Conservation (phyloP, 2,797 vertebrate species). For the Ciconia nigra region DNA sequence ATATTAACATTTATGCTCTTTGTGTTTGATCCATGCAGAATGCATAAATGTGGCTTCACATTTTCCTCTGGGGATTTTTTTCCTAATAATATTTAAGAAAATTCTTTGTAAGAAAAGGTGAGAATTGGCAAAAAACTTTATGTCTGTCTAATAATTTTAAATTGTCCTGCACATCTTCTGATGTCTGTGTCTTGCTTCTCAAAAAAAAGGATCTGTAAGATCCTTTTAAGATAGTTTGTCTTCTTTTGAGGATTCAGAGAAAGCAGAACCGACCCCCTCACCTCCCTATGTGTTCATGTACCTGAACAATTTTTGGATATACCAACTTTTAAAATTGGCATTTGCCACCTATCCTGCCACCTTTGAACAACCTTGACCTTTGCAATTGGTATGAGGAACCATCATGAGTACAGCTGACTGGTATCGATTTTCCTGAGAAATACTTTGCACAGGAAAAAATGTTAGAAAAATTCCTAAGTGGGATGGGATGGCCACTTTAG, state of each 20-base stretch:
- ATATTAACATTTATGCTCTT: not conserved
- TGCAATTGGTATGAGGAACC: not conserved
- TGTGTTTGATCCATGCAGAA: not conserved
- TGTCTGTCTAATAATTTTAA: not conserved
- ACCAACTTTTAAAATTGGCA: not conserved
- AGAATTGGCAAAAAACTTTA: not conserved
- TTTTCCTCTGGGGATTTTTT: not conserved
- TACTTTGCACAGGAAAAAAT: not conserved
- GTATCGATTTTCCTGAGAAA: not conserved
- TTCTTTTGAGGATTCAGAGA: not conserved
- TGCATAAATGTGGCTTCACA: not conserved
- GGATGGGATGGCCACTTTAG: not conserved
- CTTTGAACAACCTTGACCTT: not conserved
- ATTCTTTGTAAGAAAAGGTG: not conserved
- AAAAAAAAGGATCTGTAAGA: not conserved
- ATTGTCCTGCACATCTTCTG: not conserved
- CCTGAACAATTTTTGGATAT: not conserved
- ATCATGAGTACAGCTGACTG: not conserved
- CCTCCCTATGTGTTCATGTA: not conserved
- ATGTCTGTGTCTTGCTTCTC: not conserved
- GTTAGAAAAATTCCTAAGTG: not conserved
- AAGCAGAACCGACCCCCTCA: not conserved
- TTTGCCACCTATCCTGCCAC: not conserved
- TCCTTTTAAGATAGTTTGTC: not conserved
- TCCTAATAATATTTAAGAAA: not conserved